Evolutionary conservation across 2,113 vertebrate species (phyloP).

Genomic region (Oreochromis spilurus): DNA sequence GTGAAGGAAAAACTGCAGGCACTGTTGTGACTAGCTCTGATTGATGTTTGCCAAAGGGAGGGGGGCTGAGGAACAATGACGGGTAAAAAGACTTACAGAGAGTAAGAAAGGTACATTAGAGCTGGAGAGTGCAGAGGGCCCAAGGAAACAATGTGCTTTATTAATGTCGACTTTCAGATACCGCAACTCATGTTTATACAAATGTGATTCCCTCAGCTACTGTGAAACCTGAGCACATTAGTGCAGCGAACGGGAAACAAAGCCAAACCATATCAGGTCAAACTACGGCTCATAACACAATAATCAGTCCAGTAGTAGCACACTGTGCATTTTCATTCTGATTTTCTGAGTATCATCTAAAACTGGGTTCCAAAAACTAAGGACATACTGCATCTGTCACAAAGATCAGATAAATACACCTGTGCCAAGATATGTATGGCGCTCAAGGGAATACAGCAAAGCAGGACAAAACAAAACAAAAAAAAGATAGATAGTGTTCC

Average conservation of each 20-base stretch:
- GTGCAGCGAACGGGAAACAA: not conserved
- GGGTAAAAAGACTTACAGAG: not conserved
- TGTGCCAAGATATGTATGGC: not conserved
- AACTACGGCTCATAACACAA: not conserved
- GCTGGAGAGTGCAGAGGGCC: not conserved
- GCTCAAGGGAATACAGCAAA: constrained; percentile 2
- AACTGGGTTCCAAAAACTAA: not conserved
- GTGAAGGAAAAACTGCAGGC: constrained; percentile 42
- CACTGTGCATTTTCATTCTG: not conserved
- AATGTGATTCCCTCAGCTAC: not conserved
- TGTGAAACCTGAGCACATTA: not conserved
- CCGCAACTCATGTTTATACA: not conserved
- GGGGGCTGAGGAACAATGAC: not conserved
- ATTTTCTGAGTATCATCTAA: not conserved
- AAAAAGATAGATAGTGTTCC: constrained; percentile 5
- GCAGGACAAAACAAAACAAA: constrained; percentile 4
- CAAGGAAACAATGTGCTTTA: not conserved
- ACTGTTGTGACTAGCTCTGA: constrained; percentile 24
- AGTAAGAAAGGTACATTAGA: not conserved
- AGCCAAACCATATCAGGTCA: not conserved
- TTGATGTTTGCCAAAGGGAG: constrained; percentile 4
- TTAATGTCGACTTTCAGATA: not conserved
- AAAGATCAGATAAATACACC: constrained; percentile 24
- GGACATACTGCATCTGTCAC: not conserved
- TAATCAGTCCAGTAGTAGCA: not conserved